Conservation (phyloP, 2,888 invertebrate genomes). For the Drosophila pegasa region DNA sequence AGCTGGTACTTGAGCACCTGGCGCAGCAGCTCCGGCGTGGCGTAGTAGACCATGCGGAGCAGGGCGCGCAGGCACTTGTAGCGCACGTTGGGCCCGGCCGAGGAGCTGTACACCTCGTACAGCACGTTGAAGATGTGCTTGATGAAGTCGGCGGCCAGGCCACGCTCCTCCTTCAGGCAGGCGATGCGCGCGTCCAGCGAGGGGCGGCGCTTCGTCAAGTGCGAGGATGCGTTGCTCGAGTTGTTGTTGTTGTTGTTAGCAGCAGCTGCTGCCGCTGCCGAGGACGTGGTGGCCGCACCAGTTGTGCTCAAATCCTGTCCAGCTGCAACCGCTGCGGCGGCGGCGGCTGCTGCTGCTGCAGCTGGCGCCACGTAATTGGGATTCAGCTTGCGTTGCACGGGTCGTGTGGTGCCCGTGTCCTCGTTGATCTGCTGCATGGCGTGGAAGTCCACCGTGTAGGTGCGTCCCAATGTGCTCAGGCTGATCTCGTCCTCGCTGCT, state of each 20-base stretch:
- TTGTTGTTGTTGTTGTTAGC: conserved; percentile 28
- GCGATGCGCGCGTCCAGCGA: conserved; percentile 88
- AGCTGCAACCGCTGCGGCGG: conserved; percentile 53
- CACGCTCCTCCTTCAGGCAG: conserved; percentile 89
- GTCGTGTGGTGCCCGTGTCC: conserved; percentile 97
- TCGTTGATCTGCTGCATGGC: conserved; percentile 99
- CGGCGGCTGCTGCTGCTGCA: conserved; percentile 44
- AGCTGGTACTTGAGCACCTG: conserved; percentile 90
- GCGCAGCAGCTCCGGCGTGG: conserved; percentile 93
- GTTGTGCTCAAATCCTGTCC: conserved; percentile 62
- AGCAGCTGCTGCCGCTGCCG: conserved; percentile 50
- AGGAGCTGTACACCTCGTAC: conserved; percentile 99
- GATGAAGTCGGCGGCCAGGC: conserved; percentile 89
- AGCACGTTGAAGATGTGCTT: conserved; percentile 96
- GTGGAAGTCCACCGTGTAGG: conserved; percentile 98
- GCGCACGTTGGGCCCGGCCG: conserved; percentile 98
- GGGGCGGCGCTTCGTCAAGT: conserved; percentile 72
- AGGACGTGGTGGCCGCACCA: conserved; percentile 44
- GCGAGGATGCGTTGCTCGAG: neutral
- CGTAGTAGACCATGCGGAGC: conserved; percentile 98
- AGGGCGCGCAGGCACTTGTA: conserved; percentile 98
- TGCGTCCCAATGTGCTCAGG: conserved; percentile 95
- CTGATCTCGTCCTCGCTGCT: conserved; percentile 98
- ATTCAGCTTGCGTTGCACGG: conserved; percentile 93
- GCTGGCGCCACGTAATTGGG: conserved; percentile 86